phyloP scores from a whole-genome alignment of 1,140 invertebrate species.

The Argopecten irradians region DNA sequence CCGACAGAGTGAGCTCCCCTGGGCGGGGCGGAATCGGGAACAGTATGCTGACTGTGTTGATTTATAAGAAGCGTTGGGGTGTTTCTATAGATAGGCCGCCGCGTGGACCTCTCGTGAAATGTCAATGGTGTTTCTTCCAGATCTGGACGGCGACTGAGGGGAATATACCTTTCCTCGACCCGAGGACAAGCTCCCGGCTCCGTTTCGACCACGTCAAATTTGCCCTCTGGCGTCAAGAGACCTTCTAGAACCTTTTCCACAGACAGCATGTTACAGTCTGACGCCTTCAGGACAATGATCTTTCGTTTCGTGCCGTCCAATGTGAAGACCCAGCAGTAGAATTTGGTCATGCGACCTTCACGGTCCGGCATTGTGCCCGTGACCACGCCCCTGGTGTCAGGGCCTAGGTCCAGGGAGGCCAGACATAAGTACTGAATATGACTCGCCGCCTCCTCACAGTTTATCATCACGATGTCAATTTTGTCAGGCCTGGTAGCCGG shows the following conservation, averaged over 20 bases:
- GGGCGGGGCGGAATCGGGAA: not conserved
- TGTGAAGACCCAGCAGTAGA: constrained; percentile 33
- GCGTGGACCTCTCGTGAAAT: not conserved
- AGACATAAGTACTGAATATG: constrained; percentile 37
- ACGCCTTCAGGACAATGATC: constrained; percentile 13
- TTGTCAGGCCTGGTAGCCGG: not conserved
- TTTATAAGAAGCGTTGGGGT: not conserved
- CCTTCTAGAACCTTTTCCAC: not conserved
- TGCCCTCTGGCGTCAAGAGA: not conserved
- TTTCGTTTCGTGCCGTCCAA: constrained; percentile 25
- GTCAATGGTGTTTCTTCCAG: not conserved
- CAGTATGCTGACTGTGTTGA: not conserved
- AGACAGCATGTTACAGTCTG: constrained; percentile 28
- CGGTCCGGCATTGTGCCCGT: constrained; percentile 24
- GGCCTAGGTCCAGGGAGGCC: constrained; percentile 33
- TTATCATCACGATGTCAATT: constrained; percentile 36
- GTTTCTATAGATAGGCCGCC: not conserved
- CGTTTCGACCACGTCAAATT: not conserved
- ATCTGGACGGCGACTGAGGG: not conserved
- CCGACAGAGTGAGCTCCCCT: not conserved
- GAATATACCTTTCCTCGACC: not conserved
- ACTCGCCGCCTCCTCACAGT: constrained; percentile 14
- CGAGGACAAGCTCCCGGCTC: not conserved
- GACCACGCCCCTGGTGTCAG: constrained; percentile 29
- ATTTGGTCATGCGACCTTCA: not conserved